Evolutionary conservation across 2,888 invertebrate species (phyloP).

Genomic region (Allolobophora icterica): DNA sequence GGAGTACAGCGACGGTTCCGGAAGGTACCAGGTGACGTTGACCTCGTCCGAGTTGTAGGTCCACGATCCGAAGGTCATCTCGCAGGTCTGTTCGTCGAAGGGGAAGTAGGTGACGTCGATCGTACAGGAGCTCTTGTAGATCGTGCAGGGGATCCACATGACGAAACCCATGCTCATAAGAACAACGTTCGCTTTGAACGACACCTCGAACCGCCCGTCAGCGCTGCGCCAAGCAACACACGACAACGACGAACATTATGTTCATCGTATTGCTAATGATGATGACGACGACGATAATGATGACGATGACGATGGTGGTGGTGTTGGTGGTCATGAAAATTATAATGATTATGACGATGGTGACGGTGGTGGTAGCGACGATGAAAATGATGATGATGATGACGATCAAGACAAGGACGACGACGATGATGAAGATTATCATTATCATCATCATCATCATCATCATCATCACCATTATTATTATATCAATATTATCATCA

Average conservation of each 20-base stretch:
- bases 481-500: no score
- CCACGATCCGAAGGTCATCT: constrained; percentile 91
- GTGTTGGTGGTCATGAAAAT: background rate
- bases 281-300: background rate
- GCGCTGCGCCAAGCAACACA: constrained; percentile 74
- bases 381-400: background rate
- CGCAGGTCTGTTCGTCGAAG: constrained; percentile 98
- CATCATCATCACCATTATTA: background rate
- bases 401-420: background rate
- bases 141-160: constrained; percentile 98
- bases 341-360: background rate
- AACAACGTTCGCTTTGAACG: constrained; percentile 97
- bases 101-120: constrained; percentile 99
- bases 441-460: background rate
- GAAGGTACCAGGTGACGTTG: constrained; percentile 56
- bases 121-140: constrained; percentile 98
- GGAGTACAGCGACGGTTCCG: constrained; percentile 50
- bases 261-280: background rate
- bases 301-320: background rate
- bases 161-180: constrained; percentile 93
- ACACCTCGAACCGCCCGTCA: constrained; percentile 98
- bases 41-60: constrained; percentile 61
- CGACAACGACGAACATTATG: background rate
- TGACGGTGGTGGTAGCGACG: background rate
- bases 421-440: background rate